phyloP scores from a whole-genome alignment of 2,113 vertebrate species.

The Heptranchias perlo region DNA sequence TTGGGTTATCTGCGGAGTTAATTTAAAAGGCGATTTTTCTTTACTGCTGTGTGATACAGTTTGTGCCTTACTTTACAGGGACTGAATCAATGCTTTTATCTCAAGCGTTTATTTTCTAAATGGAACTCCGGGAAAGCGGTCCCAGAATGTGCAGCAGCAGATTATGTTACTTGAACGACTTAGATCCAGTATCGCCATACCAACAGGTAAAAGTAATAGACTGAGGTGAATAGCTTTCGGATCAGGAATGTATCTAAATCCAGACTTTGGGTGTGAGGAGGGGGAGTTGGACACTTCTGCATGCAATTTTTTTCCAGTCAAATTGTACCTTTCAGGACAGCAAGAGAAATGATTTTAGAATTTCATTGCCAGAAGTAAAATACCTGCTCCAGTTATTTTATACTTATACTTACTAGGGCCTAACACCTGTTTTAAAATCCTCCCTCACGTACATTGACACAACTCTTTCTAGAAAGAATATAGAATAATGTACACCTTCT shows the following conservation, averaged over 20 bases:
- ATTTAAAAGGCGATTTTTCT: not conserved
- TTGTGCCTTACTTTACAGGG: too few species aligned
- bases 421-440: not conserved
- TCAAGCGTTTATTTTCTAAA: not conserved
- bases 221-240: constrained; percentile 2
- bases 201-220: not conserved
- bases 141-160: constrained; percentile 17
- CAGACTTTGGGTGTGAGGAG: not conserved
- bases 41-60: not conserved
- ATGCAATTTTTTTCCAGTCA: not conserved
- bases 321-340: not conserved
- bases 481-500: not conserved
- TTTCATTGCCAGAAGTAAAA: not conserved
- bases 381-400: not conserved
- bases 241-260: not conserved
- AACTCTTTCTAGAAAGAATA: not conserved
- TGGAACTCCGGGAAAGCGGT: not conserved
- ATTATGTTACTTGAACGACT: constrained; percentile 23
- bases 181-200: constrained; percentile 8
- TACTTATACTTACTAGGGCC: not conserved
- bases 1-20: not conserved
- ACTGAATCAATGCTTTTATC: not conserved
- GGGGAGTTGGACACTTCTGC: not conserved
- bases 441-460: not conserved
- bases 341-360: not conserved